Evolutionary conservation across 2,888 invertebrate species (phyloP).

Genomic region (Rhodophaea formosa): DNA sequence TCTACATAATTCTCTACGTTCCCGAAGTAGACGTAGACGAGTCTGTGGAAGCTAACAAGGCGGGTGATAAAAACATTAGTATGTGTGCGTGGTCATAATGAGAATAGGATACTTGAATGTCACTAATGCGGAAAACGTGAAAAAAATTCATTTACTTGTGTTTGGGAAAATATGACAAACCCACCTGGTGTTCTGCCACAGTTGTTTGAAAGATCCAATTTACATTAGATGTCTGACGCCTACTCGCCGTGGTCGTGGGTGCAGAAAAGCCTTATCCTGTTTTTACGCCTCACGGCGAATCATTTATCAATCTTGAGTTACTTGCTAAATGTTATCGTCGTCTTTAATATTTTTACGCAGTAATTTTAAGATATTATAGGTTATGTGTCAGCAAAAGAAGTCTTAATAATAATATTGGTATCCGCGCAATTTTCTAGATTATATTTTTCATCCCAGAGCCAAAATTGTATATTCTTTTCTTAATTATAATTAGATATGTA

Average conservation of each 20-base stretch:
- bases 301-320: constrained; percentile 8
- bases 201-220: not conserved
- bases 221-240: not conserved
- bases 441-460: not conserved
- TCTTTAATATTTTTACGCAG: not conserved
- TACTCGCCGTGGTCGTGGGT: constrained; percentile 3
- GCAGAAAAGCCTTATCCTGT: not conserved
- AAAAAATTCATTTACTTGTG: no score
- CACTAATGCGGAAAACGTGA: no score
- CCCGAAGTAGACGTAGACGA: no score
- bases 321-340: not conserved
- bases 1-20: no score
- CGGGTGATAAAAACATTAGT: no score
- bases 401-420: not conserved
- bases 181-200: not conserved
- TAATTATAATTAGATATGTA: no score
- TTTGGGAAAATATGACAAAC: no score
- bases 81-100: no score
- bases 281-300: not conserved
- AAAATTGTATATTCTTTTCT: no score
- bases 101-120: no score
- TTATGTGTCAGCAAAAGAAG: not conserved
- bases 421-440: not conserved
- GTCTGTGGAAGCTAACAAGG: no score
- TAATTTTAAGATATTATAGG: not conserved